Conservation (phyloP, 2,888 invertebrate genomes). For the Ichneumoninae sp. region DNA sequence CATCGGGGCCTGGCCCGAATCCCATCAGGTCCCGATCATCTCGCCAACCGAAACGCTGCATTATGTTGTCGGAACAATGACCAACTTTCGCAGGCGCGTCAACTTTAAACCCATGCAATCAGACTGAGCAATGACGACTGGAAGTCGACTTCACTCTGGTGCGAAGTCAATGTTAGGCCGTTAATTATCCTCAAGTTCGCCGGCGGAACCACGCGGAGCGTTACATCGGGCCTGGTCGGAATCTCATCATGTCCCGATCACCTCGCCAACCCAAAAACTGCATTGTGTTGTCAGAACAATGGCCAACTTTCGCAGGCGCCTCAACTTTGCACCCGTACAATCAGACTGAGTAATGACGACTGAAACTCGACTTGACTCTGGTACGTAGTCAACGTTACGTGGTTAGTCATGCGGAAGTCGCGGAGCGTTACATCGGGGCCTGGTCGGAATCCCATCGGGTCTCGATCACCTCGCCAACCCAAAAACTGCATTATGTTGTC, state of each 20-base stretch:
- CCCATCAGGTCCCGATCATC: no score
- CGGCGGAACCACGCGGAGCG: no score
- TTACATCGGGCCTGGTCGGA: no score
- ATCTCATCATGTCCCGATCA: no score
- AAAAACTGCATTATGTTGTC: neutral
- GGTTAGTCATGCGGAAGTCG: neutral
- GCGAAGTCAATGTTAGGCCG: neutral
- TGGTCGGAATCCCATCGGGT: no score
- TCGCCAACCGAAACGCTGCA: no score
- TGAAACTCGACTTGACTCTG: neutral
- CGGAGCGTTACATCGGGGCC: no score
- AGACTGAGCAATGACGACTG: neutral
- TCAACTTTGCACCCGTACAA: constrained; percentile 24
- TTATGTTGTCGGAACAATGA: neutral
- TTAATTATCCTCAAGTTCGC: neutral
- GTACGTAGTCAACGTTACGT: neutral
- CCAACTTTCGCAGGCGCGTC: constrained; percentile 27
- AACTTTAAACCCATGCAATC: constrained; percentile 18
- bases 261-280: no score
- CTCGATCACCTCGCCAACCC: no score
- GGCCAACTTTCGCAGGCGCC: constrained; percentile 19
- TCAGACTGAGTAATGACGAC: neutral
- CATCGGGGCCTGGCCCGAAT: no score
- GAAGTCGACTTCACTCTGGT: neutral
- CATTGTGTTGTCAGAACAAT: neutral